Conservation (phyloP, 2,113 vertebrate genomes). For the Corythoichthys intestinalis region DNA sequence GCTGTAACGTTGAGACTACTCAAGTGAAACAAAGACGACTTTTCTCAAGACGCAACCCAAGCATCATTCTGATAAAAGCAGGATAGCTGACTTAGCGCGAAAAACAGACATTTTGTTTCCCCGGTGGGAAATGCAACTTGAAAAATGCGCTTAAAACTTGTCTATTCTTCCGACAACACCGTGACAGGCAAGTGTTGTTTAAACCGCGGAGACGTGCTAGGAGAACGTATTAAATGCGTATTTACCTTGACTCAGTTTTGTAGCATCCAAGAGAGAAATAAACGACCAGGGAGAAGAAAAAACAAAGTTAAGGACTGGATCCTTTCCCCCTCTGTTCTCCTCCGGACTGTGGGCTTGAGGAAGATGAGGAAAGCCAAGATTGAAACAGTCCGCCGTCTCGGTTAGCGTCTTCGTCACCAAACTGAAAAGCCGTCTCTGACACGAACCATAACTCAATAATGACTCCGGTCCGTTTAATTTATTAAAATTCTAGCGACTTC, state of each 20-base stretch:
- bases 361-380: slow-evolving; percentile 48
- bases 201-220: not conserved
- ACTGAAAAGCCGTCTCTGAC: slow-evolving; percentile 30
- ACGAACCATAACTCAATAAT: slow-evolving; percentile 50
- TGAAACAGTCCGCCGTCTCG: slow-evolving; percentile 37
- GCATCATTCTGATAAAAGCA: slow-evolving; percentile 3
- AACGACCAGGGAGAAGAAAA: slow-evolving; percentile 54
- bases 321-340: slow-evolving; percentile 58
- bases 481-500: slow-evolving; percentile 69
- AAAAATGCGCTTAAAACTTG: slow-evolving; percentile 61
- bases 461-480: slow-evolving; percentile 41
- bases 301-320: slow-evolving; percentile 76
- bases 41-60: slow-evolving; percentile 26
- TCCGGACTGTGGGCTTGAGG: slow-evolving; percentile 57
- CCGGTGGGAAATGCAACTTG: slow-evolving; percentile 50
- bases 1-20: slow-evolving; percentile 34
- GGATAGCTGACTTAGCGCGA: slow-evolving; percentile 24
- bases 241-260: slow-evolving; percentile 61
- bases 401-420: slow-evolving; percentile 42
- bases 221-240: slow-evolving; percentile 19
- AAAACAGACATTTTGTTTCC: slow-evolving; percentile 55
- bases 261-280: slow-evolving; percentile 68
- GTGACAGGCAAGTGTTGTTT: slow-evolving; percentile 6
- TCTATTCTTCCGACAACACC: slow-evolving; percentile 33
- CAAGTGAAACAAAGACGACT: slow-evolving; percentile 72